A percentile compares a stretch with the other conserved stretches of the same genome.
Conservation (phyloP, 2,888 invertebrate genomes). For the Dicycla oo region DNA sequence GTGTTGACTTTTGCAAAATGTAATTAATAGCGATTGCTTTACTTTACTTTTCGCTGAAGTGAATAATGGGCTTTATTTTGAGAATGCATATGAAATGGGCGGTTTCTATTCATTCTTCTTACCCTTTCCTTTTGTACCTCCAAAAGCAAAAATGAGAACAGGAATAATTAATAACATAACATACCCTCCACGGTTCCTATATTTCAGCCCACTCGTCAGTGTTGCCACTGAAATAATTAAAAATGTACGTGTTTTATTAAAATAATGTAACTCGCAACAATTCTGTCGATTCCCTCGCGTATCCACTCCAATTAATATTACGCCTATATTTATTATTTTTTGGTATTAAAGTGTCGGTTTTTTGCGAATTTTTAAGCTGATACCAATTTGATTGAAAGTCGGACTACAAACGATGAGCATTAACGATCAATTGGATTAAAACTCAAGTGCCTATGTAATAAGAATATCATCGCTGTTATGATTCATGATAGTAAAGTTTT, state of each 20-base stretch:
- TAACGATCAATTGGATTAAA: background rate
- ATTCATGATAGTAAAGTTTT: no score
- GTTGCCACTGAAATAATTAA: slow-evolving; percentile 66
- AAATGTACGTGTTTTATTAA: slow-evolving; percentile 69
- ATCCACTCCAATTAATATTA: slow-evolving; percentile 57
- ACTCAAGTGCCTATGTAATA: background rate
- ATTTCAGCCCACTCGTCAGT: slow-evolving; percentile 45
- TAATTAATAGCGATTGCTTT: background rate
- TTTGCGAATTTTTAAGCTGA: slow-evolving; percentile 4
- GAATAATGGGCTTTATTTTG: background rate
- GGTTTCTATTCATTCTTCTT: background rate
- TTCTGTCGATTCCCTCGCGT: slow-evolving; percentile 41
- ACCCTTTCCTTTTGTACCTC: background rate
- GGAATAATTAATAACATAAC: slow-evolving; percentile 21
- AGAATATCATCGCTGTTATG: no score
- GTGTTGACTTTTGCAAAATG: background rate
- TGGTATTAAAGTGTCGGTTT: slow-evolving; percentile 18
- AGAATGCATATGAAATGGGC: background rate
- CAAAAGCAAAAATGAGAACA: slow-evolving; percentile 15
- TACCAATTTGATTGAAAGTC: background rate
- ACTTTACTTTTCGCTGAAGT: background rate
- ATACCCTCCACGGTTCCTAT: slow-evolving; percentile 15
- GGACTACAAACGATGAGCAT: background rate
- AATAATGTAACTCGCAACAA: slow-evolving; percentile 52
- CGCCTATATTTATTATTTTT: slow-evolving; percentile 47